phyloP scores from a whole-genome alignment of 2,797 vertebrate genomes.

The Propithecus perrieri region DNA sequence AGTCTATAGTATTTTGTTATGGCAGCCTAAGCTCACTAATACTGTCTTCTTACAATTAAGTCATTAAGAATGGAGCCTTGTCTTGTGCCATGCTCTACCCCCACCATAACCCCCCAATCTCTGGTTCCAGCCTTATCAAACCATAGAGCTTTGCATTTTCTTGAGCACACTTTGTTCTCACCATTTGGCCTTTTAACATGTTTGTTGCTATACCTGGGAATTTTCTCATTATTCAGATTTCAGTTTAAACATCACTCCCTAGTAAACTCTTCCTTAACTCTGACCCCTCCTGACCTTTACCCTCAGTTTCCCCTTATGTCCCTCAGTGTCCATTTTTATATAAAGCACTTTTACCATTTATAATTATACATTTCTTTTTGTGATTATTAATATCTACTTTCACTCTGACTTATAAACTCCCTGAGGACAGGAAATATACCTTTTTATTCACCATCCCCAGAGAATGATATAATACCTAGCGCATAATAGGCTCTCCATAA shows the following conservation, averaged over 20 bases:
- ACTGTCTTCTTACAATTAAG: neutral
- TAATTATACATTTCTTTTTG: neutral
- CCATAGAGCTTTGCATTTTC: neutral
- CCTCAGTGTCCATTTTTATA: neutral
- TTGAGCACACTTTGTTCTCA: constrained; percentile 2
- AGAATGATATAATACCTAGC: neutral
- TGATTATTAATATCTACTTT: constrained; percentile 14
- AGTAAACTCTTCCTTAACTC: neutral
- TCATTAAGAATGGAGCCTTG: neutral
- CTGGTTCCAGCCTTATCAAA: constrained; percentile 5
- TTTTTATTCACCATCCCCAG: neutral
- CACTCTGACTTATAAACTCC: neutral
- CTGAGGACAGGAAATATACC: neutral
- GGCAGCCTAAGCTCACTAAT: neutral
- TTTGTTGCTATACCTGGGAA: neutral
- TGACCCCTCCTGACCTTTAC: neutral
- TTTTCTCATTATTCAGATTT: constrained; percentile 14
- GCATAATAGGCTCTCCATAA: neutral
- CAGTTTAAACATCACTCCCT: neutral
- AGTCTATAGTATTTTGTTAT: neutral
- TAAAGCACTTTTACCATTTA: neutral
- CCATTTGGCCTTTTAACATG: neutral
- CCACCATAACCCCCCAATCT: neutral
- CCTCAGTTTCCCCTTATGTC: neutral
- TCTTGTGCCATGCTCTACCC: neutral